Percentiles rank a stretch among this genome's conserved stretches.
Evolutionary conservation across 2,888 invertebrate species (phyloP).

Genomic region (Amblyjoppa fuscipennis): DNA sequence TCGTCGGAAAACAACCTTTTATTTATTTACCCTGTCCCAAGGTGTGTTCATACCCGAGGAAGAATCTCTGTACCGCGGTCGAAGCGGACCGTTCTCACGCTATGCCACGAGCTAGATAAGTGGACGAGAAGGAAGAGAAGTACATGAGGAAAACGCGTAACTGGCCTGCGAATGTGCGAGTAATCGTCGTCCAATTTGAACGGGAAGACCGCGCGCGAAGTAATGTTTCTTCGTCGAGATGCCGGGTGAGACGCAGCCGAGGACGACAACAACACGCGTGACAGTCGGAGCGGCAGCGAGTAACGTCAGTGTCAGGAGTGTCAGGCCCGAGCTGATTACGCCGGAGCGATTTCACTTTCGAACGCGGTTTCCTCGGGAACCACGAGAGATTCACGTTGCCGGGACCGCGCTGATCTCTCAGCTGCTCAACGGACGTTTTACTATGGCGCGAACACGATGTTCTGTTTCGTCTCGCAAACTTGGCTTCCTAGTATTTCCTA

Average conservation of each 20-base stretch:
- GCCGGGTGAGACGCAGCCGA: constrained; percentile 13
- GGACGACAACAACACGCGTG: background rate
- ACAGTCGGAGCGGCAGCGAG: constrained; percentile 1
- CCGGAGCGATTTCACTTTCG: constrained; percentile 53
- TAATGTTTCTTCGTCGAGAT: constrained; percentile 41
- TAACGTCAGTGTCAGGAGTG: constrained; percentile 35
- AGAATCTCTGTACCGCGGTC: constrained; percentile 6
- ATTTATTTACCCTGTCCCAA: background rate
- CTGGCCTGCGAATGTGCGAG: constrained; percentile 13
- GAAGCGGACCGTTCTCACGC: constrained; percentile 41
- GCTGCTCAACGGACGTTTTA: background rate
- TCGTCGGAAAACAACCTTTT: constrained; percentile 9
- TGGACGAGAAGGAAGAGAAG: background rate
- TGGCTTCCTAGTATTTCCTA: constrained; percentile 14
- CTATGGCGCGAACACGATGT: background rate
- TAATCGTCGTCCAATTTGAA: constrained; percentile 35
- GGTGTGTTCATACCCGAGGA: background rate
- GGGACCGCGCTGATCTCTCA: background rate
- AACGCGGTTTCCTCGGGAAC: constrained; percentile 25
- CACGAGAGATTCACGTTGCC: constrained; percentile 36
- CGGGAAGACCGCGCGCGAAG: background rate
- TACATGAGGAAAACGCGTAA: constrained; percentile 15
- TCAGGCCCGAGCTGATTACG: constrained; percentile 52
- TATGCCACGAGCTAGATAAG: constrained; percentile 10
- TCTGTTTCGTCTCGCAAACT: constrained; percentile 34